Percentiles rank a stretch among this genome's conserved stretches.
These are phyloP conservation scores for Diplazon laetatorius DNA, from an alignment of 2,888 invertebrate genomes.

Conservation along the genomic window DNA sequence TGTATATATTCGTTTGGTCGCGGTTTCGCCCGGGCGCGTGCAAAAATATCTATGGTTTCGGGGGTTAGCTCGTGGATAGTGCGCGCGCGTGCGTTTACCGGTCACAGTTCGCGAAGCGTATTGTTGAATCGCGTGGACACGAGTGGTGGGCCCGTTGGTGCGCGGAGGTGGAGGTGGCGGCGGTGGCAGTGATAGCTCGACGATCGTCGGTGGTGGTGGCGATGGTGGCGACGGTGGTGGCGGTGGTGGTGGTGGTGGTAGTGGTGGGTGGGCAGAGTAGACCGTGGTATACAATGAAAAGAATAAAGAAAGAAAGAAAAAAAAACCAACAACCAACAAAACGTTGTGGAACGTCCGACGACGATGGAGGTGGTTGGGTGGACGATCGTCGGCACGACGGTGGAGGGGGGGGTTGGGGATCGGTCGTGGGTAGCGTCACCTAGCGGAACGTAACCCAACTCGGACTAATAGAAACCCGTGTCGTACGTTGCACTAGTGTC, in stretches of 20 bases:
- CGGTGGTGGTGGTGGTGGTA: slow-evolving; percentile 21
- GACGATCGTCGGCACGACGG: not conserved
- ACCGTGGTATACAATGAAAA: too few relatives aligned
- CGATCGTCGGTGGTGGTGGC: slow-evolving; percentile 54
- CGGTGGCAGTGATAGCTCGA: slow-evolving; percentile 40
- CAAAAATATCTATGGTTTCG: too few relatives aligned
- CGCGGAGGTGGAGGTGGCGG: slow-evolving; percentile 48
- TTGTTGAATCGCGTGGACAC: slow-evolving; percentile 55
- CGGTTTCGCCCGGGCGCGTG: slow-evolving; percentile 55
- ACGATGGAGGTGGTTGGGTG: slow-evolving; percentile 16
- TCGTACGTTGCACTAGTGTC: slow-evolving; percentile 33
- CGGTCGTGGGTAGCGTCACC: slow-evolving; percentile 14
- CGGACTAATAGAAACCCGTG: slow-evolving; percentile 27
- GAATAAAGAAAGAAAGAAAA: too few relatives aligned
- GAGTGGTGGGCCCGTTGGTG: slow-evolving; percentile 54
- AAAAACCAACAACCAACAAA: too few relatives aligned
- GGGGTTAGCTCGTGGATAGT: slow-evolving; percentile 66
- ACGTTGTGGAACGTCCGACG: too few relatives aligned
- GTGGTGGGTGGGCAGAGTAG: slow-evolving; percentile 51
- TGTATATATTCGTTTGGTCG: too few relatives aligned
- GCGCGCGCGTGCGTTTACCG: slow-evolving; percentile 67
- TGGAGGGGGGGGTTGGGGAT: too few relatives aligned
- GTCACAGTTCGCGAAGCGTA: slow-evolving; percentile 71
- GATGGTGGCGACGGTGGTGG: slow-evolving; percentile 44
- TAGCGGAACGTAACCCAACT: slow-evolving; percentile 25